A percentile compares a stretch with the other conserved stretches of the same genome.
Conservation (phyloP, 2,797 vertebrate genomes). For the Pseudochromis fuscus region DNA sequence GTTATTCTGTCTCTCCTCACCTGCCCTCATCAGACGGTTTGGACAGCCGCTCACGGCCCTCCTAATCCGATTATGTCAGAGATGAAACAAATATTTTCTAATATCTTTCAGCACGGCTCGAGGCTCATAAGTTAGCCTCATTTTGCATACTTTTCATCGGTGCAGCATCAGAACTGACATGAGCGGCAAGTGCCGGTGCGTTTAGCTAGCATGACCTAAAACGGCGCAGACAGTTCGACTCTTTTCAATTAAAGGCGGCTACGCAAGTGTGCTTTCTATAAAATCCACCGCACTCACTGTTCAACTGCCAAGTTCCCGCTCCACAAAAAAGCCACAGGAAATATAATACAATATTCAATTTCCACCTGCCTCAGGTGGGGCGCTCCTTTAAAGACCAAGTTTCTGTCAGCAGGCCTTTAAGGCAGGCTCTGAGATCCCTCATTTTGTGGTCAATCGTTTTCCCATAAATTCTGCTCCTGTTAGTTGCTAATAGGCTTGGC, state of each 20-base stretch:
- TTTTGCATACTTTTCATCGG: slow-evolving; percentile 51
- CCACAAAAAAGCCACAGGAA: slow-evolving; percentile 78
- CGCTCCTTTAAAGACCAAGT: slow-evolving; percentile 64
- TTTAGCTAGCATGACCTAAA: slow-evolving; percentile 51
- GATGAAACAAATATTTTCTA: slow-evolving; percentile 51
- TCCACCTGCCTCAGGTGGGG: slow-evolving; percentile 82
- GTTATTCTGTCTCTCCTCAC: slow-evolving; percentile 50
- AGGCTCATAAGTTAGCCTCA: slow-evolving; percentile 1
- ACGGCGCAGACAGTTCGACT: slow-evolving; percentile 50
- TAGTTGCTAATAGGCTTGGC: slow-evolving; percentile 77
- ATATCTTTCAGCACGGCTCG: slow-evolving; percentile 44
- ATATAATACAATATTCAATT: slow-evolving; percentile 81
- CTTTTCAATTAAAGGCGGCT: slow-evolving; percentile 69
- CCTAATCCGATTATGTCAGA: slow-evolving; percentile 63
- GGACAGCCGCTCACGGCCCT: slow-evolving; percentile 30
- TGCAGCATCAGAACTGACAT: slow-evolving; percentile 35
- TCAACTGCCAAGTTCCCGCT: slow-evolving; percentile 69
- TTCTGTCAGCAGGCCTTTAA: slow-evolving; percentile 75
- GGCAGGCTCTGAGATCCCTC: slow-evolving; percentile 53
- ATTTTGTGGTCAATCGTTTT: slow-evolving; percentile 71
- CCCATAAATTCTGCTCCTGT: slow-evolving; percentile 68
- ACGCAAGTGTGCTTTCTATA: slow-evolving; percentile 61
- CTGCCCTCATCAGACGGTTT: slow-evolving; percentile 15
- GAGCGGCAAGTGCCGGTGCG: slow-evolving; percentile 29
- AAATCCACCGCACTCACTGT: slow-evolving; percentile 62